Base-by-base conservation (phyloP, 2,113 vertebrate species). In the Pseudorhombus dupliciocellatus region DNA sequence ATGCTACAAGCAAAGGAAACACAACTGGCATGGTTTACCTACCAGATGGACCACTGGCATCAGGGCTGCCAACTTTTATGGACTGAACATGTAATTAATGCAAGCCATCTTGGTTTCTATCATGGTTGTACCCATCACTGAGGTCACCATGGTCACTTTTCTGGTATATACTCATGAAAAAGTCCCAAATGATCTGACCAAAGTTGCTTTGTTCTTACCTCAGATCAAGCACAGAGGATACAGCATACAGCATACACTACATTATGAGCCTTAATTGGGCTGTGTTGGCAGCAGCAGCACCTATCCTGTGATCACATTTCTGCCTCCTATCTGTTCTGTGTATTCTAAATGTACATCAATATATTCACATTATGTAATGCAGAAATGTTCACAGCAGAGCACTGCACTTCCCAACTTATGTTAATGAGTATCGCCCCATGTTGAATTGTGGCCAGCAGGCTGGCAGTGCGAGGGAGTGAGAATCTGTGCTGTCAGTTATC, bases 401-500 rank as follows among this genome's bases (percentile, higher is more conserved):
- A 48, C 74, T 64, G 69, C 70, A 82, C 71, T 70, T 75, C 73
- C 74, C 57, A 80, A 76, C 76, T 85, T 86, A 85, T 87, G 86
- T 83, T 89, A 89, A 88, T 86, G 79, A 90, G 83, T 76, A 57
- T 78, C 55, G 85, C 77, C 11, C 51, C 75, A 37, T 57, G 81
- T 61, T 78, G 87, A 84, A 65, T n/a, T 25, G 75, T 75, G 84
- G 77, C 87, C 82, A 87, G 72, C 73, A 83, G 79, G 53, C 82
- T 79, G 74, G 75, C 73, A 73, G 80, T 81, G 80, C 37, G 78
- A 71, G 74, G 77, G 81, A 83, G 85, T 86, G 78, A 80, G 77
- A 89, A 82, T 86, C 75, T 80, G 75, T 79, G 74, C 84, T 89
- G 84, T 90, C 87, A 89, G 68, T 85, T 88, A 85, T 81, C 75